Conservation (phyloP, 2,113 vertebrate species). For the Chaetodon trifascialis region DNA sequence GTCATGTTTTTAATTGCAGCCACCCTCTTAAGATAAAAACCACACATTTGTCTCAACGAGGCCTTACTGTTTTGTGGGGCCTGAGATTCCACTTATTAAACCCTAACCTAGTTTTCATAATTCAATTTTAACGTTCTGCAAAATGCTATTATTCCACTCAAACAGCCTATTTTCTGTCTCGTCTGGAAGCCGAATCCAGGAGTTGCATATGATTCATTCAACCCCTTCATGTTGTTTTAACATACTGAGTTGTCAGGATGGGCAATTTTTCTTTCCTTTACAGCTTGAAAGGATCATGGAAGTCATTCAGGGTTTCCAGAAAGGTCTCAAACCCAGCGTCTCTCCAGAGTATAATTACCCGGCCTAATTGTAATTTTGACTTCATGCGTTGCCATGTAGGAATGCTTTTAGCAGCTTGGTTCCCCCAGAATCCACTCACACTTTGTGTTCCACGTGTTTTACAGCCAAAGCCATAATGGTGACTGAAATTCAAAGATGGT, state of each 20-base stretch:
- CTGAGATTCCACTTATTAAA: slow-evolving; percentile 54
- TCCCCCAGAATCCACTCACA: slow-evolving; percentile 30
- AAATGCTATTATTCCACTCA: slow-evolving; percentile 52
- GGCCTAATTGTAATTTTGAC: slow-evolving; percentile 51
- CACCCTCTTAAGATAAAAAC: slow-evolving; percentile 24
- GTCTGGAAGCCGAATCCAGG: slow-evolving; percentile 39
- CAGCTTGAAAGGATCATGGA: slow-evolving; percentile 37
- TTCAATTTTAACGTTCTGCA: slow-evolving; percentile 49
- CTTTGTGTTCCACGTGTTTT: slow-evolving; percentile 1
- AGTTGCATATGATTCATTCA: slow-evolving; percentile 29
- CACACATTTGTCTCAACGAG: slow-evolving; percentile 46
- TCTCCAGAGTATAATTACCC: slow-evolving; percentile 48
- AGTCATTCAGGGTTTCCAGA: slow-evolving; percentile 55
- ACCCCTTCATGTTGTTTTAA: slow-evolving; percentile 39
- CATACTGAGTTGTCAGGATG: slow-evolving; percentile 5
- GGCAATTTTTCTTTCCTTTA: slow-evolving; percentile 43
- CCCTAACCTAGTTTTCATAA: slow-evolving; percentile 63
- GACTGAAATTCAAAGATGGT: slow-evolving; percentile 22
- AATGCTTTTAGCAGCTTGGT: slow-evolving; percentile 30
- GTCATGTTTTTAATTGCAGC: slow-evolving; percentile 62
- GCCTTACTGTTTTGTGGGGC: slow-evolving; percentile 10
- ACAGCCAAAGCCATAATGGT: slow-evolving; percentile 11
- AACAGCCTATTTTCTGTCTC: slow-evolving; percentile 52
- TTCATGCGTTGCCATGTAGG: slow-evolving; percentile 40
- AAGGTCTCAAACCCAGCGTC: slow-evolving; percentile 45